Base-by-base conservation (phyloP, 1,140 invertebrate genomes). In the Micrasema minimum region DNA sequence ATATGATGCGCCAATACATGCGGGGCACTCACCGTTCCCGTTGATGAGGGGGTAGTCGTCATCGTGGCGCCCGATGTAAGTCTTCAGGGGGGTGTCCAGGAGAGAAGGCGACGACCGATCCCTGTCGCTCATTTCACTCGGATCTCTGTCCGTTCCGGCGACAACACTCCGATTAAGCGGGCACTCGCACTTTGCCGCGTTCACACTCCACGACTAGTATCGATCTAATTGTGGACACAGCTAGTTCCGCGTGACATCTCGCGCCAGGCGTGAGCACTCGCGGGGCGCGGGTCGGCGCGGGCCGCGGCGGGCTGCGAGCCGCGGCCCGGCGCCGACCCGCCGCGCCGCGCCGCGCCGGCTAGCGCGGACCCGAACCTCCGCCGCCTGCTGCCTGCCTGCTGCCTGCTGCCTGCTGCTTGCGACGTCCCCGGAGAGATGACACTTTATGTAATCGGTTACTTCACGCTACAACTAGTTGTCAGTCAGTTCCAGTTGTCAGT, bases 51-150 rank as follows among this genome's bases (percentile, higher is more conserved):
- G 90, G 86, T 91, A 91, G 83, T 90, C 89, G 81, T 87, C 86
- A 87, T 90, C 89, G 82, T 90, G 88, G 78, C 90, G 87, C 83
- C 90, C 90, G 82, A 90, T 90, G 83, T 90, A 87, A 75, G 87
- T 88, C 87, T 91, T 91, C 85, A 91, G 89, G 85, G 89, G 90
- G 85, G 89, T 90, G 88, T 91, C 89, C 85, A 90, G 88, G 81
- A 90, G 88, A 86, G 88, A 90, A 82, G 90, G 89, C 85, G 90
- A 90, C 81, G 89, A 90, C 85, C 89, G 88, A 86, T 90, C 89
- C 87, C 90, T 90, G 87, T 91, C 90, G 85, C 89, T 91, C 90
- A 91, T 91, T 62, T 55, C 74, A 68, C 62, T 61, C 55, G 31
- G 41, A 69, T 71, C 55, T 82, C 80, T 75, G 79, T 81, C 81